Percentiles rank a stretch among this genome's conserved stretches.
Conservation (phyloP, 2,888 invertebrate species). For the Pinctada fucata region DNA sequence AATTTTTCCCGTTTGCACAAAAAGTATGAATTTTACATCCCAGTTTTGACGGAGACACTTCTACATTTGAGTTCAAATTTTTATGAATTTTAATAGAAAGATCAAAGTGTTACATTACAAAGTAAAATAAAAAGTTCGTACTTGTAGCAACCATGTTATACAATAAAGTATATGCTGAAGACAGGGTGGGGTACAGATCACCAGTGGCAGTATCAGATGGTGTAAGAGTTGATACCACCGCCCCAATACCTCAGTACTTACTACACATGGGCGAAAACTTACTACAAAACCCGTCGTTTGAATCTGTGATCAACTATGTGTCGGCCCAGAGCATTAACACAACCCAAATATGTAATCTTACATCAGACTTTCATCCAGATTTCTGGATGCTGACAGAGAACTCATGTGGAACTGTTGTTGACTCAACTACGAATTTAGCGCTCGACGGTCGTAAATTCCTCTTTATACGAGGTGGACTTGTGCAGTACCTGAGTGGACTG, state of each 20-base stretch:
- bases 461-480: slow-evolving; percentile 34
- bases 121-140: too few species aligned
- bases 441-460: slow-evolving; percentile 30
- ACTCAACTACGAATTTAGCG: slow-evolving; percentile 30
- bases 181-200: slow-evolving; percentile 48
- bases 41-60: too few species aligned
- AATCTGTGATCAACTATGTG: slow-evolving; percentile 22
- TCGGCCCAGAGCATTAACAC: slow-evolving; percentile 13
- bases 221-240: slow-evolving; percentile 47
- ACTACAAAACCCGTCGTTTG: slow-evolving; percentile 37
- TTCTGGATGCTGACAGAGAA: slow-evolving; percentile 14
- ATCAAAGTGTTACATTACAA: too few species aligned
- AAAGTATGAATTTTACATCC: too few species aligned
- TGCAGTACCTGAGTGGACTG: slow-evolving; percentile 21
- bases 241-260: slow-evolving; percentile 39
- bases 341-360: slow-evolving; percentile 31
- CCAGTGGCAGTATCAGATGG: slow-evolving; percentile 49
- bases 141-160: slow-evolving; percentile 42
- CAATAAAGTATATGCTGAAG: slow-evolving; percentile 51
- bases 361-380: slow-evolving; percentile 16
- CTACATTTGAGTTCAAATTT: too few species aligned
- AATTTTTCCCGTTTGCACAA: too few species aligned
- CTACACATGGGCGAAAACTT: slow-evolving; percentile 36
- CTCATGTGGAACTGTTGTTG: slow-evolving; percentile 26
- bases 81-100: too few species aligned